These are phyloP conservation scores for Apis cerana DNA, from an alignment of 1,140 invertebrate species.

Conservation along the genomic window DNA sequence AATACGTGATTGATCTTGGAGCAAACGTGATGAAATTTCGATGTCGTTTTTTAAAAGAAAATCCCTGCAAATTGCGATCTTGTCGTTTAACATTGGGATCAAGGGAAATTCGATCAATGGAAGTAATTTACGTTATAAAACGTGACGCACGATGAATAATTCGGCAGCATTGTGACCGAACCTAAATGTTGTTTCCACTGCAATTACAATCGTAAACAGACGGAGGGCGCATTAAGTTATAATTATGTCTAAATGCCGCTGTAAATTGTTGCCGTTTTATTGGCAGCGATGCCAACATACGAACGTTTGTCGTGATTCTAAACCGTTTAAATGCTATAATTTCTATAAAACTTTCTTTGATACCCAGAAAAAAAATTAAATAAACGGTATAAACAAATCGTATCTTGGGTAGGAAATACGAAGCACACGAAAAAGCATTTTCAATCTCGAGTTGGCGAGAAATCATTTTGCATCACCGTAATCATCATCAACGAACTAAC, in stretches of 20 bases:
- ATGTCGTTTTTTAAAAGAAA: too few relatives aligned
- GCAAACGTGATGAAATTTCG: too few relatives aligned
- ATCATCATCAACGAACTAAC: conserved; percentile 30
- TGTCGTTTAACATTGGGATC: background rate
- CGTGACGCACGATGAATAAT: background rate
- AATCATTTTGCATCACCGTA: conserved; percentile 22
- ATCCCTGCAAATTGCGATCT: conserved; percentile 26
- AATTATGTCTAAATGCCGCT: conserved; percentile 44
- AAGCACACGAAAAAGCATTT: conserved; percentile 26
- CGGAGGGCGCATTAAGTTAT: conserved; percentile 39
- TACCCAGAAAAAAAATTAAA: too few relatives aligned
- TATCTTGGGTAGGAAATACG: too few relatives aligned
- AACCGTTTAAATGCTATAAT: background rate
- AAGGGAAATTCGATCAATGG: background rate
- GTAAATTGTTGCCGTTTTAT: conserved; percentile 48
- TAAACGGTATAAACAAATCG: too few relatives aligned
- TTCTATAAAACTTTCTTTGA: too few relatives aligned
- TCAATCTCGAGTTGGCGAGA: conserved; percentile 15
- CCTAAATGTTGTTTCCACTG: conserved; percentile 33
- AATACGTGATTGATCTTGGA: too few relatives aligned
- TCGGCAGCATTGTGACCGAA: conserved; percentile 7
- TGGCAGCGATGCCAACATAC: conserved; percentile 15
- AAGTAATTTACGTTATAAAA: background rate
- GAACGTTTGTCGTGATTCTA: conserved; percentile 28
- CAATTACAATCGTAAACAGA: conserved; percentile 41